These are phyloP conservation scores for Trilocha varians DNA, from an alignment of 2,888 invertebrate species.

Conservation along the genomic window DNA sequence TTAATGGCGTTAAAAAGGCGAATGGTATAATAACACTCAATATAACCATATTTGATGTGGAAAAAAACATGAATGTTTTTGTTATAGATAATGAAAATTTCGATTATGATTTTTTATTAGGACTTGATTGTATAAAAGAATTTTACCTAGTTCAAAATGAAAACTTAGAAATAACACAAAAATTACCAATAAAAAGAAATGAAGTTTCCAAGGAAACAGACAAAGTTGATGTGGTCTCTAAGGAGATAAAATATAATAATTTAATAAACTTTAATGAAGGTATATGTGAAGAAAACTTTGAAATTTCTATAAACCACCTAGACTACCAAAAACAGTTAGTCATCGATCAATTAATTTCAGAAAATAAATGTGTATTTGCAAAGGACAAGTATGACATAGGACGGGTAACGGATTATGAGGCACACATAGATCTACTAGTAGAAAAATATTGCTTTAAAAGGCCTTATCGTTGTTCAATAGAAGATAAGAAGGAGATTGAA, in stretches of 20 bases:
- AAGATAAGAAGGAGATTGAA: conserved; percentile 12
- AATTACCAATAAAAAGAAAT: conserved; percentile 5
- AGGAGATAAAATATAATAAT: conserved; percentile 2
- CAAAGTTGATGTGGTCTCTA: conserved; percentile 1
- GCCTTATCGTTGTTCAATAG: conserved; percentile 1
- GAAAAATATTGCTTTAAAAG: conserved; percentile 2
- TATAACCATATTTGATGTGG: too few species aligned
- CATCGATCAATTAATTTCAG: conserved; percentile 10
- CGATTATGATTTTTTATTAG: too few species aligned
- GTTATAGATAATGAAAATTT: too few species aligned
- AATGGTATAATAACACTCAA: too few species aligned
- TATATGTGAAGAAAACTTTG: conserved; percentile 10
- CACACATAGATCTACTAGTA: conserved; percentile 7
- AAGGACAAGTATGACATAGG: conserved; percentile 3
- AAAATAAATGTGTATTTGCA: conserved; percentile 1
- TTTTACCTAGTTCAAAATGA: too few species aligned
- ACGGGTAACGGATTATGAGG: conserved; percentile 8
- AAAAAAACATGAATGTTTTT: too few species aligned
- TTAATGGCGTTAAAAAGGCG: too few species aligned
- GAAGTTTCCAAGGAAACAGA: conserved; percentile 1
- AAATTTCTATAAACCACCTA: conserved; percentile 9
- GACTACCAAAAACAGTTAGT: conserved; percentile 8
- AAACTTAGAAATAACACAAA: conserved; percentile 12
- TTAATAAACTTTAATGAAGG: conserved; percentile 15
- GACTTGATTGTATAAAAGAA: too few species aligned